Base-by-base conservation (phyloP, 64 coral and sea anemone species). In the Montipora efflorescens region DNA sequence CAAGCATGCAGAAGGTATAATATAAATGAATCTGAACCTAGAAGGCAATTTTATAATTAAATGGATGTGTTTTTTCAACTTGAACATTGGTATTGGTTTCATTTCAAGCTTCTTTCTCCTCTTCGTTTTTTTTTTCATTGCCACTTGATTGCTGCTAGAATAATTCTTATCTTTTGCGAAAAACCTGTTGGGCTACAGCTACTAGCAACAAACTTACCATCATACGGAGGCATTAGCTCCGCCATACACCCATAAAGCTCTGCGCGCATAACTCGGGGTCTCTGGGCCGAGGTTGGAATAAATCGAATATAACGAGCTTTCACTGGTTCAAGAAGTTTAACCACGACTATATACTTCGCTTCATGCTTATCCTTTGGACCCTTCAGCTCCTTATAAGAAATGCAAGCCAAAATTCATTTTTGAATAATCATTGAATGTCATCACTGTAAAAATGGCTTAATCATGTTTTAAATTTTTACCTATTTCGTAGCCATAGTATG, bases 181-280 rank as follows among this genome's bases (percentile, higher is more conserved):
- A 15, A 14, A 64, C 13, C 61, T 64, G 9, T 64, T 3, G 61
- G 14, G 61, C 4, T 64, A 64, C 2, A 64, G 61, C 61, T 15
- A 5, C 68, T 36, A 36, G 46, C 9, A 11, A 8, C 0, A 49
- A 20, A 53, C 88, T 51, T 91, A 97, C 95, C 95, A 4, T 77
- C 44, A 82, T 91, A 94, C 7, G 52, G 88, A 53, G 95, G 92
- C 55, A 76, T 12, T 5, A 61, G 88, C 46, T 97, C 95, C 18
- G 90, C 83, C 15, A 83, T 94, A 47, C 95, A 97, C 6, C 95
- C 95, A 47, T 97, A 97, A 1, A 97, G 23, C 43, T 97, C 95
- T 71, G 93, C 89, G n/a, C 95, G 95, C 92, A 97, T 91, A 22
- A 97, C 44, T 78, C 90, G 90, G 11, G 78, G 25, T 2, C 67